Evolutionary conservation across 1,140 invertebrate species (phyloP), one percentile per base, ranked within the genome.

Genomic region (Trichomalopsis sarcophagae): DNA sequence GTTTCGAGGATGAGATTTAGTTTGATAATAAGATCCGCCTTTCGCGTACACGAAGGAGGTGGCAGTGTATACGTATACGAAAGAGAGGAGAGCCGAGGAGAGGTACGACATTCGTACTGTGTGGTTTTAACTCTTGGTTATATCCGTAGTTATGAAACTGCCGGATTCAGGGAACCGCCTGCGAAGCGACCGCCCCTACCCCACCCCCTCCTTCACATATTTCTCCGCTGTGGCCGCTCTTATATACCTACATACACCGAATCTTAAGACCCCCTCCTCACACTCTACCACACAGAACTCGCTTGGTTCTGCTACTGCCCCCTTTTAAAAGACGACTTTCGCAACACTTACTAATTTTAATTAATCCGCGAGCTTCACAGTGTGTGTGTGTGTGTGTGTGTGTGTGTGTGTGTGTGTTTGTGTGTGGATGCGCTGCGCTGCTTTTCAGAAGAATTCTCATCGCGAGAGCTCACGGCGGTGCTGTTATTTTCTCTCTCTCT

Each of bases 91-190:
- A 80, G 81, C 86, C 80, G 88, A 87, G 88, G 87, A 92, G 92
- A 93, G 91, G 93, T 93, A 93, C 90, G 92, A 92, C 91, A 93
- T 91, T 93, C 90, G 91, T 90, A 90, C 89, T 92, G 92, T 86
- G 92, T 86, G 92, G 92, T 93, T 93, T 93, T 93, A 93, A 93
- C 92, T 93, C 91, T 89, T 90, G 89, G 91, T 92, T 93, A 92
- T 92, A 92, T 91, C 88, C 90, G 87, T 90, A 90, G 88, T 91
- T 92, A 93, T 91, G 91, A 92, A 91, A 93, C 89, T 92, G 90
- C 90, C 88, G 91, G 89, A 92, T 90, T 91, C 91, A 88, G 89
- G 87, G 86, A 87, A 89, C 86, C 86, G 84, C 81, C 86, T 33
- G 83, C 27, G 71, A 40, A 44, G 55, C 68, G 66, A 77, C 68